These are phyloP conservation scores for Dermatophagoides farinae DNA, from an alignment of 1,140 invertebrate genomes.

Conservation along the genomic window DNA sequence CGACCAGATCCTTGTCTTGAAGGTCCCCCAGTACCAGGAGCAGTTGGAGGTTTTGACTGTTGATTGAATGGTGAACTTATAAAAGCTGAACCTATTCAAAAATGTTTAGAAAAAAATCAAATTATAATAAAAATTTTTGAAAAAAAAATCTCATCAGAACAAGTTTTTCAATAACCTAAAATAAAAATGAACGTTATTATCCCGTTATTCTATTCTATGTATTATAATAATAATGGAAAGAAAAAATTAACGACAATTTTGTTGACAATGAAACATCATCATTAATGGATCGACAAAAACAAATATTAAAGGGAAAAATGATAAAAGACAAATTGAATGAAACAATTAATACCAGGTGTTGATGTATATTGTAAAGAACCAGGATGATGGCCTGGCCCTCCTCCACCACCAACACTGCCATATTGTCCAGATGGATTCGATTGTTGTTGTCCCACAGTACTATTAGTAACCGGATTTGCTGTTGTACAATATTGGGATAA, in stretches of 20 bases:
- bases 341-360: constrained; percentile 7
- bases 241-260: not conserved
- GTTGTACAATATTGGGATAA: not conserved
- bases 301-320: not conserved
- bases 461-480: too few species aligned
- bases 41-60: not conserved
- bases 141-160: not conserved
- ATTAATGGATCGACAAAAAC: not conserved
- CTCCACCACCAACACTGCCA: not conserved
- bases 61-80: not conserved
- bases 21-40: not conserved
- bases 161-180: not conserved
- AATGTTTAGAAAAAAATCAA: not conserved
- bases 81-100: not conserved
- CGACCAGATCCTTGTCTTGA: not conserved
- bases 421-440: not conserved
- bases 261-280: not conserved
- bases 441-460: not conserved
- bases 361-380: constrained; percentile 10
- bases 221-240: not conserved
- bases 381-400: not conserved
- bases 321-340: not conserved
- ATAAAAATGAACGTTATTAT: not conserved
- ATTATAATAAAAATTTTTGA: not conserved
- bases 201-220: too few species aligned